Base-by-base conservation (phyloP, 2,888 invertebrate species). In the Heteromyza rotundicornis region DNA sequence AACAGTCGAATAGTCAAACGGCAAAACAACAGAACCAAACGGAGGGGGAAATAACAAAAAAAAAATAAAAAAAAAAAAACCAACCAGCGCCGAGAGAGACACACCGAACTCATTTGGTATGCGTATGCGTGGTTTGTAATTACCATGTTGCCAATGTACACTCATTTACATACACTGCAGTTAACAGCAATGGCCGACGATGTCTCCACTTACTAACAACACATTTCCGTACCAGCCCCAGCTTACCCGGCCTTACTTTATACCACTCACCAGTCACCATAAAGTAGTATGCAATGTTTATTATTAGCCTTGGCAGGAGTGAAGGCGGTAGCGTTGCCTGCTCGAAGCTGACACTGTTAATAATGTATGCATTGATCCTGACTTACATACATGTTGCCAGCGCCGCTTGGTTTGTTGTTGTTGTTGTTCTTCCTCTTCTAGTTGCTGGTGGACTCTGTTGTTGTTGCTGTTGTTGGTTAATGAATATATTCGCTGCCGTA, bases 101-200 rank as follows among this genome's bases (percentile, higher is more conserved):
- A 14, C 47, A 47, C 19, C n/a, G 32, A 32, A n/a, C 62, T 63
- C 65, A 65, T 65, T 62, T 60, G 51, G 62, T 68, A 67, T 68
- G 68, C 68, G 67, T 67, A 63, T 65, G 63, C 64, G 61, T 62
- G 66, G 66, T 62, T 64, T 64, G 65, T 68, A 70, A 68, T 70
- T 68, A 67, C 64, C 60, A 65, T 68, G 64, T 65, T 64, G 64
- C 36, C 57, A 64, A 65, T 57, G 64, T 59, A 57, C 20, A 54
- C 53, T 50, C 60, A 60, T 61, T 61, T 61, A 35, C 61, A 61
- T 61, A 47, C 50, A 49, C 36, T 55, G 55, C 51, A 60, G 55
- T 55, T 50, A 35, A 54, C 19, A 54, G 2, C 53, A 53, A 35
- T 22, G 53, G 53, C 17, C 22, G 52, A 24, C 19, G 32, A 20